These are phyloP conservation scores for Nilaparvata lugens DNA, from an alignment of 1,140 invertebrate species.

Conservation along the genomic window DNA sequence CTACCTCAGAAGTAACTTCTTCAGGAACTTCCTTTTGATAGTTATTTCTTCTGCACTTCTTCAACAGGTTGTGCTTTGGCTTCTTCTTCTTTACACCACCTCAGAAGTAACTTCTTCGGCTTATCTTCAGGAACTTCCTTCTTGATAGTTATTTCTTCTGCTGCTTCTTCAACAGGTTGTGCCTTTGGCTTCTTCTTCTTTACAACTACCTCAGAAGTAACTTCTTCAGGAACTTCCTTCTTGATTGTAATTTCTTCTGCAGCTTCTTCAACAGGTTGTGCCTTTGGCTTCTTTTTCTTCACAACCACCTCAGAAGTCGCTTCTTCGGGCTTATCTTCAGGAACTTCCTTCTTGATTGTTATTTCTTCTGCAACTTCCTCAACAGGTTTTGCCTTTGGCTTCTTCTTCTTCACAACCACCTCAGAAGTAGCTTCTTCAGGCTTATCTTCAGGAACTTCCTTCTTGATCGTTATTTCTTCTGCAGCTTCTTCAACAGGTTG, in stretches of 20 bases:
- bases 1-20: constrained; percentile 35
- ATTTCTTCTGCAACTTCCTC: constrained; percentile 40
- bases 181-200: constrained; percentile 35
- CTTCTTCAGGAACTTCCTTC: constrained; percentile 35
- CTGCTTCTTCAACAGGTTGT: constrained; percentile 33
- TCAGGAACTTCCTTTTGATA: constrained; percentile 2
- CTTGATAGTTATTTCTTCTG: constrained; percentile 32
- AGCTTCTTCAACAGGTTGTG: constrained; percentile 32
- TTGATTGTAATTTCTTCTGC: constrained; percentile 40
- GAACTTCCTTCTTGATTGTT: constrained; percentile 36
- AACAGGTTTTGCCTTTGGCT: constrained; percentile 26
- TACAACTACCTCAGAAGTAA: constrained; percentile 27
- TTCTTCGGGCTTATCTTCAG: constrained; percentile 31
- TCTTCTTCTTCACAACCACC: constrained; percentile 17
- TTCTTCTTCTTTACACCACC: constrained; percentile 32
- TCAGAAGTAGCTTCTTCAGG: constrained; percentile 27
- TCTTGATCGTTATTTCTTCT: constrained; percentile 37
- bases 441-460: constrained; percentile 33
- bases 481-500: constrained; percentile 27
- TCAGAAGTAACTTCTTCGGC: constrained; percentile 31
- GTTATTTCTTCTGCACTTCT: constrained; percentile 23
- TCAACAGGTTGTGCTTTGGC: constrained; percentile 21
- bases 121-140: constrained; percentile 20
- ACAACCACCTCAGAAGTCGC: constrained; percentile 13
- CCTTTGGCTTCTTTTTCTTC: constrained; percentile 36